Evolutionary conservation across 1,140 invertebrate species (phyloP).

Genomic region (Ruditapes philippinarum): DNA sequence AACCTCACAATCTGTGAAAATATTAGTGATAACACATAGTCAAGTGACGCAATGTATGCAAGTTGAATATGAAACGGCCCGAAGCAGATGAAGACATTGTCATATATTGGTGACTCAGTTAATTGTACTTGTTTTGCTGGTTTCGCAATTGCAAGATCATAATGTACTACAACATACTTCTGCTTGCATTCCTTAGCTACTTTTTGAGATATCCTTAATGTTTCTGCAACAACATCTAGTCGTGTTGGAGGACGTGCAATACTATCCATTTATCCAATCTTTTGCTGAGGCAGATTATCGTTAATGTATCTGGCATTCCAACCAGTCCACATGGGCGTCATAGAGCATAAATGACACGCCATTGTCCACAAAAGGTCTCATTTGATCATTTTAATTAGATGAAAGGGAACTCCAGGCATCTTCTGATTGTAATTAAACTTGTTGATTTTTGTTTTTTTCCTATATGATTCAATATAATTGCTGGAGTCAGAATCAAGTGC

Average conservation of each 20-base stretch:
- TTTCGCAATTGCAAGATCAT: constrained; percentile 86
- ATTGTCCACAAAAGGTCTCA: neutral
- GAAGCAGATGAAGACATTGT: constrained; percentile 57
- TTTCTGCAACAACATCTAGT: constrained; percentile 82
- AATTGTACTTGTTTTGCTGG: constrained; percentile 82
- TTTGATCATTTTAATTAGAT: neutral
- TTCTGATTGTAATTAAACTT: constrained; percentile 22
- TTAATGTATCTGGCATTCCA: neutral
- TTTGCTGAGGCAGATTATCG: constrained; percentile 44
- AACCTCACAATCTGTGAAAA: constrained; percentile 85
- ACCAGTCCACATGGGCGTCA: constrained; percentile 18
- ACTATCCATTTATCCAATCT: constrained; percentile 59
- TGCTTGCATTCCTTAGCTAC: constrained; percentile 78
- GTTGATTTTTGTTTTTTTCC: constrained; percentile 23
- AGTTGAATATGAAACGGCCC: constrained; percentile 49
- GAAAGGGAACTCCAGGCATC: neutral
- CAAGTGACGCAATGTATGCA: constrained; percentile 38
- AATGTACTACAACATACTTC: constrained; percentile 83
- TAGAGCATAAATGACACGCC: neutral
- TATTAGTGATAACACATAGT: constrained; percentile 69
- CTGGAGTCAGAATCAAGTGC: neutral
- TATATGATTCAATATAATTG: constrained; percentile 9
- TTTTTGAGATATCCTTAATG: constrained; percentile 80
- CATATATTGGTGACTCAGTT: constrained; percentile 31
- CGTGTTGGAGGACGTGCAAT: constrained; percentile 33